Evolutionary conservation across 2,888 invertebrate genomes (phyloP).

Genomic region (Itoplectis maculator): DNA sequence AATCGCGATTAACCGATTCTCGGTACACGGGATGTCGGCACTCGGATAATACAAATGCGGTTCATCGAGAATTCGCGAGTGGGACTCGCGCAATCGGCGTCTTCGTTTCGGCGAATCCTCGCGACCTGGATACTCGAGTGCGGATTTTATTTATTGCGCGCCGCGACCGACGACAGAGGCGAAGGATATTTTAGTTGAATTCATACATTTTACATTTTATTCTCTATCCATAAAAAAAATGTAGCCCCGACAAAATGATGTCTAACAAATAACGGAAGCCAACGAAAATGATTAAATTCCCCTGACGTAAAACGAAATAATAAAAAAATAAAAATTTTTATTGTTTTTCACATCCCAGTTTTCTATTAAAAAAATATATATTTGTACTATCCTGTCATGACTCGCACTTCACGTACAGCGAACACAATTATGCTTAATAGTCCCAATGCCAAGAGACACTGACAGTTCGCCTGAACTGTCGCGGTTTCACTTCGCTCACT

Average conservation of each 20-base stretch:
- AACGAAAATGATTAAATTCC: too few relatives aligned
- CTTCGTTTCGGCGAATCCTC: conserved; percentile 44
- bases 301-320: background rate
- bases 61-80: conserved; percentile 49
- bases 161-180: background rate
- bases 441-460: background rate
- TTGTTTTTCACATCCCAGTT: background rate
- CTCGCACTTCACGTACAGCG: background rate
- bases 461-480: too few relatives aligned
- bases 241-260: too few relatives aligned
- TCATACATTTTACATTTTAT: background rate
- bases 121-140: background rate
- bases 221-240: too few relatives aligned
- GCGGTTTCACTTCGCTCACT: background rate
- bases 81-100: conserved; percentile 28
- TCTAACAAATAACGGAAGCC: too few relatives aligned
- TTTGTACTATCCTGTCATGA: background rate
- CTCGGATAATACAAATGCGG: conserved; percentile 52
- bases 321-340: background rate
- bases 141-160: background rate
- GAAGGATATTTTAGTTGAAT: too few relatives aligned
- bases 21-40: conserved; percentile 56
- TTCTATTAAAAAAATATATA: background rate
- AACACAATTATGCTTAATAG: background rate
- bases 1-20: conserved; percentile 53